These are phyloP conservation scores for Metallyticus violacea DNA, from an alignment of 2,888 invertebrate genomes.

Conservation along the genomic window DNA sequence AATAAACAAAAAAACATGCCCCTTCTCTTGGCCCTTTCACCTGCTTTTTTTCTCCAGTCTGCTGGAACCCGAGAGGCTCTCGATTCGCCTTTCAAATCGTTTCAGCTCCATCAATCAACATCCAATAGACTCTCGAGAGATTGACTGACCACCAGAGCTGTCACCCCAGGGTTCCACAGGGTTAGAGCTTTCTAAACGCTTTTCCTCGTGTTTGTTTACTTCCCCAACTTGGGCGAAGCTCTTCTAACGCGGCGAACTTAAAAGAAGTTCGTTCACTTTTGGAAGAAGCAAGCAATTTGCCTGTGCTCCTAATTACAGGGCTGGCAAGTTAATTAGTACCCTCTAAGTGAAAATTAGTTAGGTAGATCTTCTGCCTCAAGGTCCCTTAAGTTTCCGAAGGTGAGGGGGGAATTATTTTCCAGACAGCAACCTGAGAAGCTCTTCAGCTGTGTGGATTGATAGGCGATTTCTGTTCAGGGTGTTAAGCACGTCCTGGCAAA, in stretches of 20 bases:
- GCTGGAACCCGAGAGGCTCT: too few species aligned
- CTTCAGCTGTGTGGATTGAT: neutral
- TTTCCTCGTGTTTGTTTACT: neutral
- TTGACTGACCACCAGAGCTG: neutral
- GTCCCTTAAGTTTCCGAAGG: neutral
- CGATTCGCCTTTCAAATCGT: neutral
- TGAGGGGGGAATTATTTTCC: neutral
- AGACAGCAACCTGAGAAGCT: neutral
- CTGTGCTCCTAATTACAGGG: neutral
- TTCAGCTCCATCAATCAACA: neutral
- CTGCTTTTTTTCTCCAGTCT: neutral
- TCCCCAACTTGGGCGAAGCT: neutral
- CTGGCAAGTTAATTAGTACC: neutral
- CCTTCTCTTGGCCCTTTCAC: neutral
- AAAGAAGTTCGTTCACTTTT: neutral
- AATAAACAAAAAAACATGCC: too few species aligned
- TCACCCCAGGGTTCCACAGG: neutral
- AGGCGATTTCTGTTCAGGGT: neutral
- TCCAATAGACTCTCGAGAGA: too few species aligned
- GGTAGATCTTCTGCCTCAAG: neutral
- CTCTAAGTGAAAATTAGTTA: neutral
- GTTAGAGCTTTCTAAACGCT: neutral
- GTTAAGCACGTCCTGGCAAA: too few species aligned
- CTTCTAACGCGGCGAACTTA: neutral
- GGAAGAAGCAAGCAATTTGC: neutral